A percentile compares a stretch with the other conserved stretches of the same genome.
phyloP scores from a whole-genome alignment of 2,797 vertebrate genomes.

The Champsocephalus esox region DNA sequence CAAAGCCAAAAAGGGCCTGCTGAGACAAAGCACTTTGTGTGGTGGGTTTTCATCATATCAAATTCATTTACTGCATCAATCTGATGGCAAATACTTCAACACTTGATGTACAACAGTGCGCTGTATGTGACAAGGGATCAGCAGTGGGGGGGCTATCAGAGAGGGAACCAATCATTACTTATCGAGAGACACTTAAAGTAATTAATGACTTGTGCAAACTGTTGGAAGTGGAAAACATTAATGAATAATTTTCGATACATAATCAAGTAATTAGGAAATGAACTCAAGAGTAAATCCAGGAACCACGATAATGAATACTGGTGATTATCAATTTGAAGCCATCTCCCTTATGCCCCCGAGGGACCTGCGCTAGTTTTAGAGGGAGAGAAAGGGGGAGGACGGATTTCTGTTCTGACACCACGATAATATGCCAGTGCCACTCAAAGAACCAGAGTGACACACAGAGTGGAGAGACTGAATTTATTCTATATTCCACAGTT shows the following conservation, averaged over 20 bases:
- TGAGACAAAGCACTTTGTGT: conserved; percentile 29
- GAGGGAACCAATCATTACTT: conserved; percentile 81
- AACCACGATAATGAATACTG: conserved; percentile 83
- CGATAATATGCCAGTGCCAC: conserved; percentile 74
- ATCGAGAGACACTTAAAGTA: conserved; percentile 82
- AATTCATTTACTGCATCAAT: conserved; percentile 45
- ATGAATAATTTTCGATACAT: conserved; percentile 87
- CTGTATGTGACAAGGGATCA: conserved; percentile 56
- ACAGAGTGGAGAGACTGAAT: conserved; percentile 61
- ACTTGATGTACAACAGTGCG: conserved; percentile 59
- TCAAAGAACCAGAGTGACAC: conserved; percentile 77
- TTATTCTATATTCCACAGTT: conserved; percentile 51
- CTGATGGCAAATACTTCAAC: conserved; percentile 47
- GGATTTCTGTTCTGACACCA: conserved; percentile 65
- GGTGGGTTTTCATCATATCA: conserved; percentile 40
- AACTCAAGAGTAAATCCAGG: conserved; percentile 85
- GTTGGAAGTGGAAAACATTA: conserved; percentile 84
- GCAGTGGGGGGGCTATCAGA: conserved; percentile 62
- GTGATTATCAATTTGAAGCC: conserved; percentile 86
- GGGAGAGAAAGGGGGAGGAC: conserved; percentile 53
- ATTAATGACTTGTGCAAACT: conserved; percentile 86
- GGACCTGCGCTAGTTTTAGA: conserved; percentile 80
- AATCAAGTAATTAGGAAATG: conserved; percentile 88
- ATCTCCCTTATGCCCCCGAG: conserved; percentile 77
- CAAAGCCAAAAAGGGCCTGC: conserved; percentile 12